Conservation (phyloP, 2,888 invertebrate species). For the Vesta saturnalis region DNA sequence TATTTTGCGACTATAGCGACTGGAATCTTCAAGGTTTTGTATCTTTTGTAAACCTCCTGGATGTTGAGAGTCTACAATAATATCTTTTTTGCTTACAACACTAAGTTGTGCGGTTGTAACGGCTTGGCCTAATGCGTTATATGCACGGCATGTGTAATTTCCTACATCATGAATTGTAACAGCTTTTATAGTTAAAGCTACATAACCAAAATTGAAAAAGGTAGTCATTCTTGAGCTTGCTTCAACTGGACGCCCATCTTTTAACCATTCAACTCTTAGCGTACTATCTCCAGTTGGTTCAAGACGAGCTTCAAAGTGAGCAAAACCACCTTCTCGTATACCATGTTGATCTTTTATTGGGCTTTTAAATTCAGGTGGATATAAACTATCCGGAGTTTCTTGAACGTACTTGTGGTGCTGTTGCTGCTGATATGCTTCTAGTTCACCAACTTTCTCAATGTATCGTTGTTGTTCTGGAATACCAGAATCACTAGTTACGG, state of each 20-base stretch:
- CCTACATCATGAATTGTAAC: constrained; percentile 92
- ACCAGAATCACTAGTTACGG: constrained; percentile 87
- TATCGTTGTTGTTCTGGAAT: constrained; percentile 86
- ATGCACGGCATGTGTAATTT: constrained; percentile 88
- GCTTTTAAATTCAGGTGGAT: constrained; percentile 87
- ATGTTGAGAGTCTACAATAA: constrained; percentile 90
- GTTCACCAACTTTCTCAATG: constrained; percentile 90
- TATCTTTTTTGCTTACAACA: constrained; percentile 86
- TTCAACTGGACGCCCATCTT: constrained; percentile 90
- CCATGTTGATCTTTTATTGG: constrained; percentile 88
- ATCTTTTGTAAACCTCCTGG: constrained; percentile 93
- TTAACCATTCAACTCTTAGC: constrained; percentile 91
- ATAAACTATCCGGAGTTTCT: constrained; percentile 81
- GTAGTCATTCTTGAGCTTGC: constrained; percentile 93
- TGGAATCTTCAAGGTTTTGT: constrained; percentile 87
- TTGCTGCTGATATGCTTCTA: constrained; percentile 88
- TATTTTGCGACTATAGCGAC: constrained; percentile 72
- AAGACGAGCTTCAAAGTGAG: constrained; percentile 94
- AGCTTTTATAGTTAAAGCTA: constrained; percentile 91
- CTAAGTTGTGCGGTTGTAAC: constrained; percentile 83
- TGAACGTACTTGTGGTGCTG: constrained; percentile 83
- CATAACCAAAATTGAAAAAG: constrained; percentile 95
- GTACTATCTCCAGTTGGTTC: constrained; percentile 93
- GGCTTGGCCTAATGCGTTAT: constrained; percentile 87
- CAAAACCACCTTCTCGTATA: constrained; percentile 91